Evolutionary conservation across 2,888 invertebrate genomes (phyloP), one percentile per base, ranked within the genome.

Genomic region (Erynnis tages): DNA sequence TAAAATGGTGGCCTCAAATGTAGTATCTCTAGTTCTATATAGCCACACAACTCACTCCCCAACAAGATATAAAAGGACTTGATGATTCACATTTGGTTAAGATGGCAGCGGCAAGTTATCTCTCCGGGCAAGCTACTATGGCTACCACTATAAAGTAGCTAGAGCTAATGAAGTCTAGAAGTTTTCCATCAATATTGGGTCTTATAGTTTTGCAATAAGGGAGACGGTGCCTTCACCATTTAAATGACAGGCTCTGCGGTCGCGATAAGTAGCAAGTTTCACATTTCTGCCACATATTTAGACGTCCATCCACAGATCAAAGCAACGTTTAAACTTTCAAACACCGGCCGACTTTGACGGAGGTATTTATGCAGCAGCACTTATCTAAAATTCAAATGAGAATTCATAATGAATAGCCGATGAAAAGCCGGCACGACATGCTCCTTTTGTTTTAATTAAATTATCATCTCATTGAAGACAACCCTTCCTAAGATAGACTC

Each of bases 321-420:
- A 27, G 37, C 17, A 21, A 14, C 35, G 44, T 35, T 48, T 27
- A 44, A 41, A 50, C 35, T 52, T 50, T 50, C 27, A 43, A 41
- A 27, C 27, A 16, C 8, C 16, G 2, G 34, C 16, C 38, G n/a
- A 43, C 21, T 44, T 21, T 11, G 37, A 27, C 35, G 11, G 35
- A 29, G 21, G 11, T 13, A 52, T 45, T 52, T 45, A 45, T 52
- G 11, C 52, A 30, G 11, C 52, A 30, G 30, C 19, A 45, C 30
- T 52, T 38, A 52, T 52, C 38, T 52, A 29, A 52, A 44, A 52
- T 52, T 52, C 30, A 52, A 52, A 52, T 37, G 11, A 45, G 44
- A 45, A 32, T 38, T 23, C 29, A 35, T 44, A 52, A 52, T 53
- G 23, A 45, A 38, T 37, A 7, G 21, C 10, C 37, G 45, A 53